Conservation (phyloP, 1,140 invertebrate species). For the Euborellia annulipes region DNA sequence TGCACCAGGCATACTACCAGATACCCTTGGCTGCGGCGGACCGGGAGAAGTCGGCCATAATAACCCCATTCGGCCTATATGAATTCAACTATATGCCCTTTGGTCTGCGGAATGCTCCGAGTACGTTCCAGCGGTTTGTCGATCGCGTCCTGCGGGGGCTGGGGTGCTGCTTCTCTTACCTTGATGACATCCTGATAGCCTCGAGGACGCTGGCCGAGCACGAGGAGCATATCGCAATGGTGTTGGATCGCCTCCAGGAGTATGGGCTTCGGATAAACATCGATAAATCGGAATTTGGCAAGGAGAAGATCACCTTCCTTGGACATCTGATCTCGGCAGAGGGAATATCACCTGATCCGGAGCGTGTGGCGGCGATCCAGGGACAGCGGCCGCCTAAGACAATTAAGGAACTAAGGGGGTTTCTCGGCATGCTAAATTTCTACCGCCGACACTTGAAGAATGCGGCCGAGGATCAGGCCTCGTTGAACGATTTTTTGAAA, state of each 20-base stretch:
- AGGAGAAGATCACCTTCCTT: conserved; percentile 5
- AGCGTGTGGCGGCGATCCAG: too few species aligned
- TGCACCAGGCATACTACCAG: too few species aligned
- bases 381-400: too few species aligned
- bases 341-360: too few species aligned
- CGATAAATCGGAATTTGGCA: conserved; percentile 9
- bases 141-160: conserved; percentile 24
- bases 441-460: too few species aligned
- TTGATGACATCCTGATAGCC: conserved; percentile 14
- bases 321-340: conserved; percentile 3
- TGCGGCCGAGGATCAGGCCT: too few species aligned
- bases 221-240: neutral
- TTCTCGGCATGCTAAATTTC: too few species aligned
- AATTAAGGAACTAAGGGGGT: too few species aligned
- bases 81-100: conserved; percentile 26
- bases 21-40: too few species aligned
- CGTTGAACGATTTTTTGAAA: too few species aligned
- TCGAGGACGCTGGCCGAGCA: conserved; percentile 20
- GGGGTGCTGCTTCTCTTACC: conserved; percentile 17
- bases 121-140: conserved; percentile 34
- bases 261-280: neutral
- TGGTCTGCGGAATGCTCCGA: conserved; percentile 28
- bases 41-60: too few species aligned
- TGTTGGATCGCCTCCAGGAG: conserved; percentile 2
- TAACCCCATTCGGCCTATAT: too few species aligned